A percentile compares a stretch with the other conserved stretches of the same genome.
phyloP scores from a whole-genome alignment of 2,888 invertebrate species.

The Smittia aterrima region DNA sequence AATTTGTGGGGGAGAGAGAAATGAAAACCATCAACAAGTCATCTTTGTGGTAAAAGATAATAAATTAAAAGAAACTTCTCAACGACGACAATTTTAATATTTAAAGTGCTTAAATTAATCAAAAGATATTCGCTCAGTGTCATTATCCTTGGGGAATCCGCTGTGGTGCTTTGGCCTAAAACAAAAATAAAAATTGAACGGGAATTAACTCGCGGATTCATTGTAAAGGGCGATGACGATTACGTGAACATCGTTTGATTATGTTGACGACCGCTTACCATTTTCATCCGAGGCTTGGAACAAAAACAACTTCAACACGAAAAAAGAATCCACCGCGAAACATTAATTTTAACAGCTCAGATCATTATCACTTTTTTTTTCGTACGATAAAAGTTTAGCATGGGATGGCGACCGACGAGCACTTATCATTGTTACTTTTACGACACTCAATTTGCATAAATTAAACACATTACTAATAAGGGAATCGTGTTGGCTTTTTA shows the following conservation, averaged over 20 bases:
- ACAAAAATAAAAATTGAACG: not conserved
- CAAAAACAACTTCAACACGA: not conserved
- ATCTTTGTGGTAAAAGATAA: too few species aligned
- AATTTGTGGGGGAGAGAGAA: too few species aligned
- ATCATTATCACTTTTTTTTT: slow-evolving; percentile 34
- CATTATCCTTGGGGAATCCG: too few species aligned
- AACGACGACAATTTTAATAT: too few species aligned
- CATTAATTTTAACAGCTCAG: slow-evolving; percentile 25
- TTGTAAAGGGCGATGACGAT: not conserved
- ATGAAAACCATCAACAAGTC: too few species aligned
- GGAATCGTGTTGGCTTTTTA: not conserved
- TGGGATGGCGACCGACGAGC: not conserved
- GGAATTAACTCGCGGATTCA: not conserved
- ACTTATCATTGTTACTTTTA: slow-evolving; percentile 31
- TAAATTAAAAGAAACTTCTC: too few species aligned
- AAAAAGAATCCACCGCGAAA: slow-evolving; percentile 27
- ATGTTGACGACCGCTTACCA: too few species aligned
- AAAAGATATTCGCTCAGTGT: too few species aligned
- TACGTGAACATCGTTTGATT: too few species aligned
- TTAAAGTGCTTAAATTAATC: too few species aligned
- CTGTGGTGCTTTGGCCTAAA: not conserved
- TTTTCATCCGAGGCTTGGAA: not conserved
- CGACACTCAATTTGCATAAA: slow-evolving; percentile 31
- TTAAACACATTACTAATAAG: slow-evolving; percentile 15
- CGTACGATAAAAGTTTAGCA: slow-evolving; percentile 17